Percentiles rank a stretch among this genome's conserved stretches.
phyloP scores from a whole-genome alignment of 2,797 vertebrate species.

The Gambusia yucatana region DNA sequence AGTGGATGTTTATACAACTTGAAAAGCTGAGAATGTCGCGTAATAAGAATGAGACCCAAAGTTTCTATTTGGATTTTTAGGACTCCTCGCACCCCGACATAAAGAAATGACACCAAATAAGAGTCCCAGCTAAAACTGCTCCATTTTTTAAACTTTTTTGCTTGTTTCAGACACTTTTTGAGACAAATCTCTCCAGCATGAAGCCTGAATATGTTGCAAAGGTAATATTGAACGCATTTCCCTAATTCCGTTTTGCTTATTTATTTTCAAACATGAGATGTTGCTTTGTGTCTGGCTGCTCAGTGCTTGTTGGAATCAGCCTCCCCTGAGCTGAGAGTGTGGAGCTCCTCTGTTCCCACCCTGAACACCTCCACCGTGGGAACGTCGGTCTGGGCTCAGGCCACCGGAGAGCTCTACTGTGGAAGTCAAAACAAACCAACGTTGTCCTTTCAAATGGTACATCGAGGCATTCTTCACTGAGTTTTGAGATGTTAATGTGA shows the following conservation, averaged over 20 bases:
- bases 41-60: neutral
- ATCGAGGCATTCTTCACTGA: neutral
- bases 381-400: constrained; percentile 59
- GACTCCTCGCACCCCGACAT: neutral
- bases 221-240: constrained; percentile 56
- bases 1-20: neutral
- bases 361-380: constrained; percentile 78
- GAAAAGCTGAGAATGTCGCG: neutral
- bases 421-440: constrained; percentile 13
- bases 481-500: neutral
- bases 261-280: neutral
- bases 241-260: neutral
- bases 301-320: constrained; percentile 72
- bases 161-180: constrained; percentile 76
- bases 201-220: constrained; percentile 67
- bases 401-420: constrained; percentile 73
- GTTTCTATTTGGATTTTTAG: neutral
- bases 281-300: constrained; percentile 18
- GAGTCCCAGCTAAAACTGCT: neutral
- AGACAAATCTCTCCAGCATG: constrained; percentile 40
- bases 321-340: constrained; percentile 74
- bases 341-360: constrained; percentile 75
- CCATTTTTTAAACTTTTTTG: neutral
- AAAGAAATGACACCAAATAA: neutral
- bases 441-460: constrained; percentile 81